Evolutionary conservation across 2,113 vertebrate species (phyloP).

Genomic region (Pheucticus melanocephalus): DNA sequence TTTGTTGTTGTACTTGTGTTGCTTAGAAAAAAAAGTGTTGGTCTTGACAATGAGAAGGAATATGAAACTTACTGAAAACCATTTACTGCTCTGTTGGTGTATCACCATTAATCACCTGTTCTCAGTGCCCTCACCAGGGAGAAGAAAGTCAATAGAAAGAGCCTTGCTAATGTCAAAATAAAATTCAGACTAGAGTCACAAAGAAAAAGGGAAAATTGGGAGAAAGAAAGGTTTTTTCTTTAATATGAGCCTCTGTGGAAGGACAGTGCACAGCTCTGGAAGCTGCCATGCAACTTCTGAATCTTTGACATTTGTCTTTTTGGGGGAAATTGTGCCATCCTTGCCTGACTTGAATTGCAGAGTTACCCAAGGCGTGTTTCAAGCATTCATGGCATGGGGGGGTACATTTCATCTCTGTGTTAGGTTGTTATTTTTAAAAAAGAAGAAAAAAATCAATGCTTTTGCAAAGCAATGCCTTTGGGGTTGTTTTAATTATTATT

Average conservation of each 20-base stretch:
- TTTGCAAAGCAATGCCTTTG: neutral
- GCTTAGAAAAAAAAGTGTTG: neutral
- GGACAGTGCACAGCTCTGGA: neutral
- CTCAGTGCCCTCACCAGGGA: neutral
- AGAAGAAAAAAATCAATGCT: neutral
- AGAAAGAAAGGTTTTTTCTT: neutral
- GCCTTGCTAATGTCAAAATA: neutral
- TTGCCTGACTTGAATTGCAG: neutral
- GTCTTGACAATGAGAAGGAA: neutral
- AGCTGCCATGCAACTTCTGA: neutral
- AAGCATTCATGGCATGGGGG: neutral
- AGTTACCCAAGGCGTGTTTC: neutral
- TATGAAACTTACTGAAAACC: neutral
- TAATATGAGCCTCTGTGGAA: neutral
- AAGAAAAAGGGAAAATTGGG: neutral
- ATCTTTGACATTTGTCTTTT: neutral
- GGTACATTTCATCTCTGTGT: neutral
- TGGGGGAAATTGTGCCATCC: neutral
- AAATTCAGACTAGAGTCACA: neutral
- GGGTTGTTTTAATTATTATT: neutral
- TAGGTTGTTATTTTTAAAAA: neutral
- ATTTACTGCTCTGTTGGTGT: neutral
- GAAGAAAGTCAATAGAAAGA: neutral
- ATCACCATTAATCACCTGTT: constrained; percentile 1
- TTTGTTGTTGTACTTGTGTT: neutral